phyloP scores from a whole-genome alignment of 2,797 vertebrate species.

The Acanthornis magna region DNA sequence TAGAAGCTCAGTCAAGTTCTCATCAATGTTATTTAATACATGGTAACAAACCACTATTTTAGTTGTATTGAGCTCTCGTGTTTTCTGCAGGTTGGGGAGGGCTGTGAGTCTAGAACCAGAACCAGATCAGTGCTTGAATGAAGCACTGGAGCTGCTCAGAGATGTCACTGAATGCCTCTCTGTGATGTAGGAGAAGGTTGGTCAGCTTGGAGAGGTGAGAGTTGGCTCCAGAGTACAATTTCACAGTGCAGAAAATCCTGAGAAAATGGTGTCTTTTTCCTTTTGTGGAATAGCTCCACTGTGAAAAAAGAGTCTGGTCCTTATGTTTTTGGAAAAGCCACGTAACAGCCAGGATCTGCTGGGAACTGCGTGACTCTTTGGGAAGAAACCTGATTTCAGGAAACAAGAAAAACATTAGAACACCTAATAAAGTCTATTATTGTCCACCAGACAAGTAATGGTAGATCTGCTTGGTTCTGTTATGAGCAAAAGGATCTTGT shows the following conservation, averaged over 20 bases:
- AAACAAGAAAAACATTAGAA: not conserved
- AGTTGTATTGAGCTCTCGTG: not conserved
- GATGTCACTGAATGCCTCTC: accelerated
- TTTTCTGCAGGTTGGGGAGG: not conserved
- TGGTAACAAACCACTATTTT: not conserved
- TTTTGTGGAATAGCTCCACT: not conserved
- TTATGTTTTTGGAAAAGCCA: not conserved
- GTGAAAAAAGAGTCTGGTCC: not conserved
- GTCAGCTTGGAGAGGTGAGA: not conserved
- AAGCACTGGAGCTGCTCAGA: not conserved
- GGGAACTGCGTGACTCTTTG: not conserved
- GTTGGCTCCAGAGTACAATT: not conserved
- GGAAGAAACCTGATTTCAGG: not conserved
- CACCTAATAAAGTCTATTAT: not conserved
- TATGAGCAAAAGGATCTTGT: not conserved
- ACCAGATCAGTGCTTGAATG: not conserved
- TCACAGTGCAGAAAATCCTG: not conserved
- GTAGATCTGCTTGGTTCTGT: not conserved
- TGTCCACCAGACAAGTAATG: not conserved
- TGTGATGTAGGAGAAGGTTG: not conserved
- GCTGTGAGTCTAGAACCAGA: not conserved
- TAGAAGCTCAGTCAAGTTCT: conserved; percentile 9
- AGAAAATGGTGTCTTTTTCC: not conserved
- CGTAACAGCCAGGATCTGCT: not conserved
- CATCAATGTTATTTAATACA: not conserved